phyloP scores from a whole-genome alignment of 2,113 vertebrate species.

The Notechis scutatus region DNA sequence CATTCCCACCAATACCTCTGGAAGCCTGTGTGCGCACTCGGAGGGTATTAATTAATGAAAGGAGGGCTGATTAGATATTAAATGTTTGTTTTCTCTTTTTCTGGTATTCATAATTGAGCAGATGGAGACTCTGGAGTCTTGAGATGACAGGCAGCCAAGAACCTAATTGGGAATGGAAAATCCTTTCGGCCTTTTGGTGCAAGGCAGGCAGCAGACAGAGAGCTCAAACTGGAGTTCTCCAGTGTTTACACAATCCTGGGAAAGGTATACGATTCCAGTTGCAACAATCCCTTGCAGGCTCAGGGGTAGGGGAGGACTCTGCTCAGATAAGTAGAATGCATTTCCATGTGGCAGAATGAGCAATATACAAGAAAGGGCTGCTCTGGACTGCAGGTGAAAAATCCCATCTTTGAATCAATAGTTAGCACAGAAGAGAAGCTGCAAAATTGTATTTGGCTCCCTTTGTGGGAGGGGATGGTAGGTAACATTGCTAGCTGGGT shows the following conservation, averaged over 20 bases:
- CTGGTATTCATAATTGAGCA: slow-evolving; percentile 60
- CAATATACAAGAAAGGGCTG: neutral
- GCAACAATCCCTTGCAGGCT: neutral
- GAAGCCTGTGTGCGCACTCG: slow-evolving; percentile 59
- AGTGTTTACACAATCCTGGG: neutral
- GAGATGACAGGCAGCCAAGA: slow-evolving; percentile 53
- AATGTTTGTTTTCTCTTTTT: slow-evolving; percentile 60
- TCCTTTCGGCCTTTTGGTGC: neutral
- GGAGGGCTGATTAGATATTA: slow-evolving; percentile 73
- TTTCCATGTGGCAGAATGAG: neutral
- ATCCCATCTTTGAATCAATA: neutral
- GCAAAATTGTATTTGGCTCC: neutral
- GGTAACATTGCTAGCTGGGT: neutral
- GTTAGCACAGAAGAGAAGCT: neutral
- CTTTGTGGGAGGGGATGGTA: neutral
- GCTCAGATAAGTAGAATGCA: neutral
- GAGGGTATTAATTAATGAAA: slow-evolving; percentile 72
- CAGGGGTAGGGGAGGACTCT: neutral
- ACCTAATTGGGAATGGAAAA: slow-evolving; percentile 34
- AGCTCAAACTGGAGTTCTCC: neutral
- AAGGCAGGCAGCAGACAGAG: neutral
- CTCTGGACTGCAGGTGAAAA: neutral
- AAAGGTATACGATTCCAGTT: neutral
- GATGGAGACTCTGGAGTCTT: slow-evolving; percentile 57
- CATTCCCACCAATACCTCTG: slow-evolving; percentile 54